Conservation (phyloP, 1,140 invertebrate genomes). For the Polypedilum pembai region DNA sequence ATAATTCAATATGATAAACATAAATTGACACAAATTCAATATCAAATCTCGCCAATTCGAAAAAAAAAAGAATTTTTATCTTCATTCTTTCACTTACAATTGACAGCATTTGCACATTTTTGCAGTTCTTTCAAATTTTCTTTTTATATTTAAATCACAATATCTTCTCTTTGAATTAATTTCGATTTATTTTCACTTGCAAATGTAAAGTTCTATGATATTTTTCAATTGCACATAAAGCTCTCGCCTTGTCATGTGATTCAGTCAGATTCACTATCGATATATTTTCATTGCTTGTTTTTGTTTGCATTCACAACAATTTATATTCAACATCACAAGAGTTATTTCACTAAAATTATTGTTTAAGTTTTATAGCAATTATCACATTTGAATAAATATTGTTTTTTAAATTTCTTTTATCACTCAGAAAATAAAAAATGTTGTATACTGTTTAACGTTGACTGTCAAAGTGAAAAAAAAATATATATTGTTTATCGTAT, state of each 20-base stretch:
- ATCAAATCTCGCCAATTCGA: neutral
- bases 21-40: neutral
- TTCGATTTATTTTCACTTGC: neutral
- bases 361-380: too few relatives aligned
- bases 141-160: too few relatives aligned
- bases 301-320: neutral
- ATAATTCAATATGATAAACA: neutral
- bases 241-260: neutral
- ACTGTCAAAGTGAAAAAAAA: conserved; percentile 4
- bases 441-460: neutral
- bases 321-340: neutral
- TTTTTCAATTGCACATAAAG: neutral
- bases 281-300: conserved; percentile 1
- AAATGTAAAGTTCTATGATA: neutral
- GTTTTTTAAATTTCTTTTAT: too few relatives aligned
- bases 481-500: neutral
- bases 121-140: neutral
- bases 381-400: too few relatives aligned
- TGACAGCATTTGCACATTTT: conserved; percentile 28
- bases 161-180: neutral
- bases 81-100: conserved; percentile 20
- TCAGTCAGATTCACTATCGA: neutral
- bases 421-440: neutral
- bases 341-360: neutral
- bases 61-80: neutral